Evolutionary conservation across 2,888 invertebrate species (phyloP), one percentile per base, ranked within the genome.

Genomic region (Ectropis crepuscularia): DNA sequence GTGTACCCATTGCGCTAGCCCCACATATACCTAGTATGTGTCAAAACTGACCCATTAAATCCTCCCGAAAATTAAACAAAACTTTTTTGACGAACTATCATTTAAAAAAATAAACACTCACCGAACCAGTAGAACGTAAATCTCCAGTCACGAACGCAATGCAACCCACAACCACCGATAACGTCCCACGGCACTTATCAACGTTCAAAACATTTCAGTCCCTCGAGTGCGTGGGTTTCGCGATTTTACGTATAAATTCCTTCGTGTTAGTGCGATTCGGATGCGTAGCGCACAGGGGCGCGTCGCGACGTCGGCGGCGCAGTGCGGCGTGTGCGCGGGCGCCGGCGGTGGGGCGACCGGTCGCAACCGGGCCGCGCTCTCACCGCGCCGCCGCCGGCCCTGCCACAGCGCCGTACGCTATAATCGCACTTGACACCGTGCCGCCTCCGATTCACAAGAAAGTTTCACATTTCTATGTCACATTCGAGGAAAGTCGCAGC

Each of bases 341-440:
- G 84, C 78, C 76, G 74, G 83, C 87, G 85, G 90, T 84, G 90
- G 91, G 89, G 89, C 86, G 90, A 90, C 91, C 91, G 92, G 91
- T 90, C 91, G 89, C 90, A 90, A 90, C 85, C 89, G 88, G 92
- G 90, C 86, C 90, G 87, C 88, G 84, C 90, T 90, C 90, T 89
- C 90, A 86, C 90, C 90, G 81, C 78, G 78, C 73, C 77, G 71
- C 77, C 73, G 76, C 73, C 77, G 72, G 70, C 71, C 74, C 75
- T 83, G 83, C 88, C 86, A 83, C 77, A 78, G 80, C 80, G 65
- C 77, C 78, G 80, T 84, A 83, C 80, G 77, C 87, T 87, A 86
- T 89, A 89, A 89, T 88, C 90, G 86, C 90, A 90, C 91, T 91
- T 92, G 92, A 92, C 91, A 90, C 92, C 87, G 85, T 84, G 77